Conservation (phyloP, 1,140 invertebrate species). For the Mamestra configurata region DNA sequence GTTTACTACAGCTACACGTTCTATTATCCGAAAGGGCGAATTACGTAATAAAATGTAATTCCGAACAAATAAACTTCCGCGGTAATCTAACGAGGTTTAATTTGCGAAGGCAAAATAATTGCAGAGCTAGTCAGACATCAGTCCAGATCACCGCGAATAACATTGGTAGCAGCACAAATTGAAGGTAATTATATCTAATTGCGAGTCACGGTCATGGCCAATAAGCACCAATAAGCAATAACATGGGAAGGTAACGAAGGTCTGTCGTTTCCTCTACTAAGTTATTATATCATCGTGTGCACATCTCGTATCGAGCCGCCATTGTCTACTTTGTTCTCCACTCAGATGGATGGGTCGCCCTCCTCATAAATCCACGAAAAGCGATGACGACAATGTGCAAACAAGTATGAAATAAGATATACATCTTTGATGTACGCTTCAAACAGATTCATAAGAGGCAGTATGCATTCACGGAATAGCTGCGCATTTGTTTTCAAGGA, state of each 20-base stretch:
- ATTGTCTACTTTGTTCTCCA: background rate
- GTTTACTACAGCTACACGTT: slow-evolving; percentile 4
- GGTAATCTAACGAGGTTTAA: slow-evolving; percentile 64
- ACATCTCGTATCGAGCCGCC: slow-evolving; percentile 17
- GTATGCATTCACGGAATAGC: slow-evolving; percentile 45
- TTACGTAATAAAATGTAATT: slow-evolving; percentile 41
- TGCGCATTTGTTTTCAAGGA: slow-evolving; percentile 49
- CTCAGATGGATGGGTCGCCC: slow-evolving; percentile 19
- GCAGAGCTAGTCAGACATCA: slow-evolving; percentile 70
- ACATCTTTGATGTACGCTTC: slow-evolving; percentile 42
- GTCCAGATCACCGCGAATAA: slow-evolving; percentile 76
- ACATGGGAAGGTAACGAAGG: slow-evolving; percentile 79
- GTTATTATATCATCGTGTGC: slow-evolving; percentile 45
- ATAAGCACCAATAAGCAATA: slow-evolving; percentile 86
- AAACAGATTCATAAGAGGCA: slow-evolving; percentile 30
- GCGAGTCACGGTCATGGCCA: slow-evolving; percentile 85
- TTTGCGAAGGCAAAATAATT: slow-evolving; percentile 80
- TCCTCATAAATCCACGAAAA: slow-evolving; percentile 34
- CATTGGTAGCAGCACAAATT: slow-evolving; percentile 82
- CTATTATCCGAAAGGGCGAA: slow-evolving; percentile 21
- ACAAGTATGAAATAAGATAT: slow-evolving; percentile 42
- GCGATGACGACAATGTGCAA: slow-evolving; percentile 37
- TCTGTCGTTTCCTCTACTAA: slow-evolving; percentile 59
- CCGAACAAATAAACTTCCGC: slow-evolving; percentile 57
- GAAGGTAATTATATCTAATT: slow-evolving; percentile 87